phyloP scores from a whole-genome alignment of 2,113 vertebrate genomes.

The Brachypteracias leptosomus region DNA sequence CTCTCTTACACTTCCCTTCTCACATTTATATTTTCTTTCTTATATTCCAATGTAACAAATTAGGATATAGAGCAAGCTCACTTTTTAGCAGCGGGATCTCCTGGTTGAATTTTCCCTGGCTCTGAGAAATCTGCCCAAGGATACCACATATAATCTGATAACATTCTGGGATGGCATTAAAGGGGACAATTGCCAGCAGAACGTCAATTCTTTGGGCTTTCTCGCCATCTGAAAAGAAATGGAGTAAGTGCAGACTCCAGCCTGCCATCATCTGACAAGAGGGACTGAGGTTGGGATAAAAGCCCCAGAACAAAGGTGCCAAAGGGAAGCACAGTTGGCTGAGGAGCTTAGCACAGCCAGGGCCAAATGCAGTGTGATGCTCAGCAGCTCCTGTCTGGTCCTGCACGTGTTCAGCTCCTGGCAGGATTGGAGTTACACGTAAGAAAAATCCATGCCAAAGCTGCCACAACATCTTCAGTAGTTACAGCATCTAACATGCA shows the following conservation, averaged over 20 bases:
- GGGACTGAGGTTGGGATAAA: slow-evolving; percentile 28
- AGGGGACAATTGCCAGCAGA: slow-evolving; percentile 33
- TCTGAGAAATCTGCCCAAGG: background rate
- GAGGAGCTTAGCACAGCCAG: background rate
- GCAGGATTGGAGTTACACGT: background rate
- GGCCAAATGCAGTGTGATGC: background rate
- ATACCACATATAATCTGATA: background rate
- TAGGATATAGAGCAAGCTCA: background rate
- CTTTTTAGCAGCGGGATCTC: background rate
- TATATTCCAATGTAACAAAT: background rate
- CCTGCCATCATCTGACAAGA: slow-evolving; percentile 21
- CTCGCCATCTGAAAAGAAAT: slow-evolving; percentile 7
- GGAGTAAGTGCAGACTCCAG: background rate
- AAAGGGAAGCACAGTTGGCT: background rate
- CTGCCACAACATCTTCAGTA: slow-evolving; percentile 12
- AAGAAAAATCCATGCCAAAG: background rate
- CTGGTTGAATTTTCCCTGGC: background rate
- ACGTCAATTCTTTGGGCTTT: slow-evolving; percentile 47
- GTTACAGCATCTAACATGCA: background rate
- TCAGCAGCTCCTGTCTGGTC: background rate
- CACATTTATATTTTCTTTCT: background rate
- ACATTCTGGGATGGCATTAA: background rate
- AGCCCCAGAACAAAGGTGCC: slow-evolving; percentile 33
- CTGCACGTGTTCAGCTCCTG: background rate
- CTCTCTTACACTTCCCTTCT: background rate